Conservation (phyloP, 2,113 vertebrate species). For the Climacteris rufus region DNA sequence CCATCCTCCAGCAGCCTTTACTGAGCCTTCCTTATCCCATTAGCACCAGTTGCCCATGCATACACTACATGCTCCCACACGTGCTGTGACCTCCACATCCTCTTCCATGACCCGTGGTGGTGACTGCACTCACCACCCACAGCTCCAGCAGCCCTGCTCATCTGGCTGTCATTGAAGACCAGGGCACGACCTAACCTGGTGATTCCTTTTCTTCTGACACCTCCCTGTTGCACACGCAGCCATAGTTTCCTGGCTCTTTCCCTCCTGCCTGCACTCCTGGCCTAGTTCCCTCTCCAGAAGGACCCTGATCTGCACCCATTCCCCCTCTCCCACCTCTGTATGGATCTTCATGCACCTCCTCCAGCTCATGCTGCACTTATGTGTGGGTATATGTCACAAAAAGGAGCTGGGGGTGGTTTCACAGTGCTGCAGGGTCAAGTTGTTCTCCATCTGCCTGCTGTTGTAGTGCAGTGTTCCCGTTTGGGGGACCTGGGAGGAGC, state of each 20-base stretch:
- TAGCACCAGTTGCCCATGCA: too few species aligned
- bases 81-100: neutral
- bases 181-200: neutral
- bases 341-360: neutral
- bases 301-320: rapidly evolving
- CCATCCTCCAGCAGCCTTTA: neutral
- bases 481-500: rapidly evolving
- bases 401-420: neutral
- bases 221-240: neutral
- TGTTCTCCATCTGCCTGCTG: rapidly evolving
- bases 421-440: neutral
- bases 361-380: neutral
- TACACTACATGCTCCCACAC: rapidly evolving
- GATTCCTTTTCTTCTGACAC: too few species aligned
- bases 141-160: neutral
- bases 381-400: rapidly evolving
- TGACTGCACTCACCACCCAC: rapidly evolving
- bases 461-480: rapidly evolving
- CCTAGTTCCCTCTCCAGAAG: neutral
- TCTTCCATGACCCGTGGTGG: neutral
- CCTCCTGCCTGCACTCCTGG: neutral
- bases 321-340: neutral
- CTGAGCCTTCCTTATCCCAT: neutral
- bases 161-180: neutral
- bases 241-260: neutral